phyloP scores from a whole-genome alignment of 2,797 vertebrate genomes.

The Hemibagrus guttatus region DNA sequence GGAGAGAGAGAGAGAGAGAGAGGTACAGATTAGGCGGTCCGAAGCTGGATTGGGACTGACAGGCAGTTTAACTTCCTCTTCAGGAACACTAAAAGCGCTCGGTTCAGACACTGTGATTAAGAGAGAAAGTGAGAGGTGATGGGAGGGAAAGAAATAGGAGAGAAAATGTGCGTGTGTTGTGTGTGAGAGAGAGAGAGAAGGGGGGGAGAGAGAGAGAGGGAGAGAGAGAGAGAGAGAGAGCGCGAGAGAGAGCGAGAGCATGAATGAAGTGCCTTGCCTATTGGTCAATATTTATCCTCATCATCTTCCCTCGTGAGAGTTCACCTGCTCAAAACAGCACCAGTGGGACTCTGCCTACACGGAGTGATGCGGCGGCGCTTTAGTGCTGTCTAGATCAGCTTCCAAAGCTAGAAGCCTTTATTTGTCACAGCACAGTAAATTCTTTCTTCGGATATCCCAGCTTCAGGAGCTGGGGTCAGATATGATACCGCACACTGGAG shows the following conservation, averaged over 20 bases:
- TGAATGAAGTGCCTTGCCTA: not conserved
- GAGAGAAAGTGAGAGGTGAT: constrained; percentile 6
- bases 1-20: constrained; percentile 6
- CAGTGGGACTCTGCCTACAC: not conserved
- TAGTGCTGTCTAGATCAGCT: not conserved
- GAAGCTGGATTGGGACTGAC: constrained; percentile 32
- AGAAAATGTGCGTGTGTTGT: no score
- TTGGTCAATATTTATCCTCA: not conserved
- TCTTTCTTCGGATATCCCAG: no score
- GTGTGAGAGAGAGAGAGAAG: not conserved
- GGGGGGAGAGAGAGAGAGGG: constrained; percentile 56
- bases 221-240: constrained; percentile 23
- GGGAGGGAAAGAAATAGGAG: not conserved
- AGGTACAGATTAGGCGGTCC: constrained; percentile 19
- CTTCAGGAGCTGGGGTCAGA: no score
- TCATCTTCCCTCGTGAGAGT: not conserved
- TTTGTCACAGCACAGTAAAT: no score
- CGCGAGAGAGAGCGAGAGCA: not conserved
- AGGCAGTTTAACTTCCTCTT: constrained; percentile 41
- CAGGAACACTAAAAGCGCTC: constrained; percentile 22
- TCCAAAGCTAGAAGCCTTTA: not conserved
- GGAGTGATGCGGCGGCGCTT: not conserved
- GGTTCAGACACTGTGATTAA: constrained; percentile 47
- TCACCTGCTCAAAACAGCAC: not conserved
- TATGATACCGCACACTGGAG: no score